These are phyloP conservation scores for Hesperophylax magnus DNA, from an alignment of 1,140 invertebrate genomes.

Conservation along the genomic window DNA sequence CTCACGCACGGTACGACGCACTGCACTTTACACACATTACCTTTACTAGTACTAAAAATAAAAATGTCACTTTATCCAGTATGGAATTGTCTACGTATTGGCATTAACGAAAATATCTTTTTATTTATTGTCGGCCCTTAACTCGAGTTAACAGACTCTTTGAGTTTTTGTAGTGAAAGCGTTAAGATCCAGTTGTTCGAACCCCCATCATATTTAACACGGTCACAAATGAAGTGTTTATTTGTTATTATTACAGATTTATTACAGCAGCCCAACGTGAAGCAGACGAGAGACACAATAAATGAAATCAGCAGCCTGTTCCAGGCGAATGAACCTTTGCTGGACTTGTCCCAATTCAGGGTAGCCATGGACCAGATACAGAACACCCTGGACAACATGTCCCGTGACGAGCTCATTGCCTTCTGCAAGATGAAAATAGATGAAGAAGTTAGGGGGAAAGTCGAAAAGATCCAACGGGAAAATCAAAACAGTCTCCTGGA, in stretches of 20 bases:
- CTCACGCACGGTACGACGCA: no score
- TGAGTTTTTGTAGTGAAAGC: no score
- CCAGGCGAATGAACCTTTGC: neutral
- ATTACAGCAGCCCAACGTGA: neutral
- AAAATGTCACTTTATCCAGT: no score
- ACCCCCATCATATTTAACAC: no score
- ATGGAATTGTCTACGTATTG: no score
- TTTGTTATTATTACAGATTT: neutral
- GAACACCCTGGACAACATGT: neutral
- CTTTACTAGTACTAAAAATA: no score
- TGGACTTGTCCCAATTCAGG: neutral
- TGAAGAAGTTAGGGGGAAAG: neutral
- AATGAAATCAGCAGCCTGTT: neutral
- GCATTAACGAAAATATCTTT: no score
- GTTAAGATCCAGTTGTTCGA: no score
- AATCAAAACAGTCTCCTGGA: neutral
- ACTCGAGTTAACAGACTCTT: no score
- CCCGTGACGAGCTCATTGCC: neutral
- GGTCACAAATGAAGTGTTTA: neutral
- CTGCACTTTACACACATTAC: no score
- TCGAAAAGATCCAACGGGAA: neutral
- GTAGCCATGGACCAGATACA: conserved; percentile 4
- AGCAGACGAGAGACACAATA: neutral
- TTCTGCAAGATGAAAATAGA: conserved; percentile 21
- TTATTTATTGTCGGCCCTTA: no score